Evolutionary conservation across 2,113 vertebrate genomes (phyloP).

Genomic region (Petromus typicus): DNA sequence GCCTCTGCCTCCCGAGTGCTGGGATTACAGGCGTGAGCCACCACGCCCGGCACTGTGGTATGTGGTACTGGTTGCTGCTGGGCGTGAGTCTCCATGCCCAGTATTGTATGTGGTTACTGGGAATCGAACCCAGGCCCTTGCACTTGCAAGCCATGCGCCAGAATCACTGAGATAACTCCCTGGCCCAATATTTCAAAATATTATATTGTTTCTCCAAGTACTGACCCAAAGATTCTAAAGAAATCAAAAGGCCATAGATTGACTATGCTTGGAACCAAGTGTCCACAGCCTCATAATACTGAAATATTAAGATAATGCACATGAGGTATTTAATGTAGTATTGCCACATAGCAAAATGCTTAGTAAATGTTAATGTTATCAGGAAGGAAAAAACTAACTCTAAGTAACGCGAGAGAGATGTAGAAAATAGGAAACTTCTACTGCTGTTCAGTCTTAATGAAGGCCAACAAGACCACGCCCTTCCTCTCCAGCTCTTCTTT

Average conservation of each 20-base stretch:
- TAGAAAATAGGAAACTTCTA: not conserved
- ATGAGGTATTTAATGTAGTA: not conserved
- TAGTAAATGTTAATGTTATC: not conserved
- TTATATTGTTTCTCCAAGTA: conserved; percentile 1
- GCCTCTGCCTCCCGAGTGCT: no score
- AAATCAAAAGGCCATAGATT: not conserved
- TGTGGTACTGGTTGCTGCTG: no score
- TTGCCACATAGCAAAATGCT: not conserved
- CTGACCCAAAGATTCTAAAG: not conserved
- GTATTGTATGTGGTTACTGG: no score
- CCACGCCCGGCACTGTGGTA: no score
- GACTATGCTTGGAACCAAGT: not conserved
- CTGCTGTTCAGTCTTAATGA: not conserved
- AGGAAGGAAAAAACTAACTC: not conserved
- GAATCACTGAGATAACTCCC: no score
- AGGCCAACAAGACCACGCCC: not conserved
- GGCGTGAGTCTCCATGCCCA: no score
- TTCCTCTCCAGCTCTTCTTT: accelerated
- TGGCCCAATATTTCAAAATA: conserved; percentile 52
- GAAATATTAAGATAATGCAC: not conserved
- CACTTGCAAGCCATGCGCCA: no score
- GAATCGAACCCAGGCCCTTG: no score
- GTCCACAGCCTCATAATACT: not conserved
- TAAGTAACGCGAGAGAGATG: not conserved
- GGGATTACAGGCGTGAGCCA: no score